These are phyloP conservation scores for Pogonophryne albipinna DNA, from an alignment of 2,797 vertebrate species.

Conservation along the genomic window DNA sequence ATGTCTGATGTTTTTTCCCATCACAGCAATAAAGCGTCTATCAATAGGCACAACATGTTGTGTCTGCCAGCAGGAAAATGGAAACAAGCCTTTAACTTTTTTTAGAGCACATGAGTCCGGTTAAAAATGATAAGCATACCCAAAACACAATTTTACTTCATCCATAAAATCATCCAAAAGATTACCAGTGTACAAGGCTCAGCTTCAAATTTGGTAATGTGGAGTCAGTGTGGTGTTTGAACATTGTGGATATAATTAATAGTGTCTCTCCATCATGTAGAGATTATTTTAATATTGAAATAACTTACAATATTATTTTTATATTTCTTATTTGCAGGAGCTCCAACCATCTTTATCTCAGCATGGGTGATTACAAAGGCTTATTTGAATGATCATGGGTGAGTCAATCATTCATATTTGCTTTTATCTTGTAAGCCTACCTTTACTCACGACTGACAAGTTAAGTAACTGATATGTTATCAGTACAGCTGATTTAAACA, in stretches of 20 bases:
- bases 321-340: conserved; percentile 81
- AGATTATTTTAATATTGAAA: conserved; percentile 32
- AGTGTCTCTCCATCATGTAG: conserved; percentile 2
- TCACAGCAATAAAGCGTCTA: conserved; percentile 25
- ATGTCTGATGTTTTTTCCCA: conserved; percentile 17
- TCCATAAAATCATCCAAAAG: conserved; percentile 36
- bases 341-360: conserved; percentile 90
- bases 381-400: conserved; percentile 84
- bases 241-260: conserved; percentile 9
- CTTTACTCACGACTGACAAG: neutral
- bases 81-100: conserved; percentile 33
- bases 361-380: conserved; percentile 90
- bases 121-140: conserved; percentile 40
- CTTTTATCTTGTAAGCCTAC: conserved; percentile 22
- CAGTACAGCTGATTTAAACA: neutral
- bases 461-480: neutral
- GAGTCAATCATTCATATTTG: conserved; percentile 53
- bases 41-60: conserved; percentile 44
- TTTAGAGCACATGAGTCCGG: conserved; percentile 22
- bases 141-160: conserved; percentile 36
- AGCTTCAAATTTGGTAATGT: conserved; percentile 10
- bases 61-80: conserved; percentile 37
- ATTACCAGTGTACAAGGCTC: conserved; percentile 31
- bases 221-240: conserved; percentile 14
- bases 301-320: conserved; percentile 33